Conservation (phyloP, 1,140 invertebrate species). For the Trichogramma pretiosum region DNA sequence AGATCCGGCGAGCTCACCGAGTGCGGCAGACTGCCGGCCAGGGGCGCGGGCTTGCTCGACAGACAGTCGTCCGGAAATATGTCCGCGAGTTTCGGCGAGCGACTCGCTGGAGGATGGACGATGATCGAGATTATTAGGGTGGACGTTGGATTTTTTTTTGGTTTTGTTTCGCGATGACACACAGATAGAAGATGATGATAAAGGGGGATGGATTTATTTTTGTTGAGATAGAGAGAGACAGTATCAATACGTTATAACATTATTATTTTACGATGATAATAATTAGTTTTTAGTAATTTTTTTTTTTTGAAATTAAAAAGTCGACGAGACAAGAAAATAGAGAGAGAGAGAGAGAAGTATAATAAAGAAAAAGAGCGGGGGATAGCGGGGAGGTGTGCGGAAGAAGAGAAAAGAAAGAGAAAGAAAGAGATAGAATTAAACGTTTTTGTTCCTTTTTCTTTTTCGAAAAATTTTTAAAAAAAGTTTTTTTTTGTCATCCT, state of each 20-base stretch:
- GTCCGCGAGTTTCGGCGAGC: constrained; percentile 6
- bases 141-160: no score
- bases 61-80: constrained; percentile 2
- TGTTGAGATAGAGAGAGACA: constrained; percentile 7
- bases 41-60: constrained; percentile 23
- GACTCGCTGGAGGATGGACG: no score
- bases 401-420: constrained; percentile 38
- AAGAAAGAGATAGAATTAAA: constrained; percentile 38
- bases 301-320: background rate
- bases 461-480: background rate
- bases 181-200: no score
- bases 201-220: constrained; percentile 1
- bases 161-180: no score
- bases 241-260: no score
- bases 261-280: background rate
- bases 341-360: constrained; percentile 19
- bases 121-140: no score
- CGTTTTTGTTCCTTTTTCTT: no score
- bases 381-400: no score
- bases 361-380: no score
- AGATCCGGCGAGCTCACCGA: constrained; percentile 43
- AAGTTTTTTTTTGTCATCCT: no score
- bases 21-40: no score
- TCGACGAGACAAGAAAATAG: constrained; percentile 17
- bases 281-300: background rate